Conservation (phyloP, 2,888 invertebrate species). For the Melangyna quadrimaculata region DNA sequence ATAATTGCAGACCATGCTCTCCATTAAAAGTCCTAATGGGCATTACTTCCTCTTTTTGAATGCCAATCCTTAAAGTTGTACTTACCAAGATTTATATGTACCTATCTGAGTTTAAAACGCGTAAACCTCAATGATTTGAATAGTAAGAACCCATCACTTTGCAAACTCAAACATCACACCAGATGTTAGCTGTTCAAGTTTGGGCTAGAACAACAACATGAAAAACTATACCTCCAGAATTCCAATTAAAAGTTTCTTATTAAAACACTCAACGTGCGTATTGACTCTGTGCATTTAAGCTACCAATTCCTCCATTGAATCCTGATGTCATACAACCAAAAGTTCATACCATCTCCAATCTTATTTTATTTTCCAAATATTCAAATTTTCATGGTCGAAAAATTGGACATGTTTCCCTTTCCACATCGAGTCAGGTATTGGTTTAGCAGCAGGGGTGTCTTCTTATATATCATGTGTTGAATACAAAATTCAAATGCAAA, state of each 20-base stretch:
- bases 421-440: neutral
- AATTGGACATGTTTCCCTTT: neutral
- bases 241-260: slow-evolving; percentile 1
- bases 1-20: too few species aligned
- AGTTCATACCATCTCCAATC: neutral
- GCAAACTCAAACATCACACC: neutral
- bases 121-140: neutral
- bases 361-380: neutral
- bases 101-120: too few species aligned
- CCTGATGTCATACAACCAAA: neutral
- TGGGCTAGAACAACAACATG: neutral
- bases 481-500: neutral
- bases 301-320: neutral
- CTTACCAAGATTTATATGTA: neutral
- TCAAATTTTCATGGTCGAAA: neutral
- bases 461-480: neutral
- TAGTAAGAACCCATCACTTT: neutral
- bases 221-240: neutral
- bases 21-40: too few species aligned
- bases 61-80: neutral
- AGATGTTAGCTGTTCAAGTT: neutral
- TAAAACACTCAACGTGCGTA: neutral
- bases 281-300: neutral
- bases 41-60: too few species aligned
- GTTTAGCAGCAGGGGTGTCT: neutral